These are phyloP conservation scores for Cavia aperea DNA, from an alignment of 2,113 vertebrate species.

Conservation along the genomic window DNA sequence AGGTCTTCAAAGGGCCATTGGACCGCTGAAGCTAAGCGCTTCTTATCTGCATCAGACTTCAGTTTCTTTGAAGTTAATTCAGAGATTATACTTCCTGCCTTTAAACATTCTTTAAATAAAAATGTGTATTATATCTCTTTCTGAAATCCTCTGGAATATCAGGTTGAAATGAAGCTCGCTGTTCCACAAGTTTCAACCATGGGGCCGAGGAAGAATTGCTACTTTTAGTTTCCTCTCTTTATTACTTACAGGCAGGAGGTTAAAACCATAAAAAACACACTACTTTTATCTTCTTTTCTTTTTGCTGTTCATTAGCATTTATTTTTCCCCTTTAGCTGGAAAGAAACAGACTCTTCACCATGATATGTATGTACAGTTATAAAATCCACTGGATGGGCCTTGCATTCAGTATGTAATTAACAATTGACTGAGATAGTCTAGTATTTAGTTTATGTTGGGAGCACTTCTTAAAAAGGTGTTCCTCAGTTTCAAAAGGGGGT, in stretches of 20 bases:
- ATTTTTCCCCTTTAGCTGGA: conserved; percentile 33
- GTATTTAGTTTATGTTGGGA: conserved; percentile 13
- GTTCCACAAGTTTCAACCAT: neutral
- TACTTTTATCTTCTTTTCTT: neutral
- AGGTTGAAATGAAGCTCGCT: conserved; percentile 38
- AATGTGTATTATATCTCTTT: conserved; percentile 30
- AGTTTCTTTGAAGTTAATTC: conserved; percentile 63
- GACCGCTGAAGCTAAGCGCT: neutral
- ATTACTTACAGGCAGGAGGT: neutral
- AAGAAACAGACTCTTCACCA: neutral
- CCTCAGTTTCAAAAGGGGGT: conserved; percentile 14
- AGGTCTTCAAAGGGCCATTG: conserved; percentile 52
- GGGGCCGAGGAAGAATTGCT: neutral
- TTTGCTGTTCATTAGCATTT: neutral
- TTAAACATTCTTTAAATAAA: conserved; percentile 54
- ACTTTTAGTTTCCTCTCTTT: neutral
- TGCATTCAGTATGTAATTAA: neutral
- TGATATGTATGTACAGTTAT: neutral
- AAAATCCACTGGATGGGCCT: neutral
- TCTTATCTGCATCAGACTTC: conserved; percentile 54
- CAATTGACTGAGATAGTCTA: neutral
- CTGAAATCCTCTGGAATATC: conserved; percentile 26
- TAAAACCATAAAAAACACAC: neutral
- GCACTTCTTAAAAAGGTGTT: neutral
- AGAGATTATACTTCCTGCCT: conserved; percentile 52